Conservation (phyloP, 2,113 vertebrate species). For the Amphiprion percula region DNA sequence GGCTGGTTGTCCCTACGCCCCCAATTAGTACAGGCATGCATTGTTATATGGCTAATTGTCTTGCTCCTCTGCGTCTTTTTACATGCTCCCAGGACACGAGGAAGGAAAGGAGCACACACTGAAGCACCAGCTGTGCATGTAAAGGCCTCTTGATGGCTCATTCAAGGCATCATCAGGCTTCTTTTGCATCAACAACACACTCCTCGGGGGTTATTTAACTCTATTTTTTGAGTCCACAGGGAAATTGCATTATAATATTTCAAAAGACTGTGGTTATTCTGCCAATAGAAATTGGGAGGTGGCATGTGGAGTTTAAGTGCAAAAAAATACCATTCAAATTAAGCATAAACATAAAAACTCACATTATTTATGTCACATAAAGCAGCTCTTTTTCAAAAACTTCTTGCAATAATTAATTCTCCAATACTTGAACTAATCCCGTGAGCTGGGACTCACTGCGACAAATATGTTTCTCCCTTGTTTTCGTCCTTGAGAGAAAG, state of each 20-base stretch:
- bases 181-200: constrained; percentile 58
- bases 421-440: not conserved
- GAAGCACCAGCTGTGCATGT: constrained; percentile 60
- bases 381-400: not conserved
- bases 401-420: constrained; percentile 6
- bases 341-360: not conserved
- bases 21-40: constrained; percentile 70
- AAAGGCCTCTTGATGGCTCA: constrained; percentile 67
- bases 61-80: constrained; percentile 68
- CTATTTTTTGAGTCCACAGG: constrained; percentile 34
- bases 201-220: constrained; percentile 22
- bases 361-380: constrained; percentile 13
- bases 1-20: constrained; percentile 50
- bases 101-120: constrained; percentile 5
- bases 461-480: not conserved
- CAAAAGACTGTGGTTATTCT: not conserved
- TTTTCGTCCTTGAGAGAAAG: not conserved
- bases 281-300: not conserved
- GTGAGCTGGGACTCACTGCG: not conserved
- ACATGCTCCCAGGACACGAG: constrained; percentile 53
- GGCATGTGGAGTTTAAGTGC: constrained; percentile 6
- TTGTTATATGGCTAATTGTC: constrained; percentile 77
- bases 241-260: constrained; percentile 16
- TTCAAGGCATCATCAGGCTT: constrained; percentile 70
- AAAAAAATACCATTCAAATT: not conserved